Base-by-base conservation (phyloP, 23 tunicate genomes). In the Ascidia mentula region DNA sequence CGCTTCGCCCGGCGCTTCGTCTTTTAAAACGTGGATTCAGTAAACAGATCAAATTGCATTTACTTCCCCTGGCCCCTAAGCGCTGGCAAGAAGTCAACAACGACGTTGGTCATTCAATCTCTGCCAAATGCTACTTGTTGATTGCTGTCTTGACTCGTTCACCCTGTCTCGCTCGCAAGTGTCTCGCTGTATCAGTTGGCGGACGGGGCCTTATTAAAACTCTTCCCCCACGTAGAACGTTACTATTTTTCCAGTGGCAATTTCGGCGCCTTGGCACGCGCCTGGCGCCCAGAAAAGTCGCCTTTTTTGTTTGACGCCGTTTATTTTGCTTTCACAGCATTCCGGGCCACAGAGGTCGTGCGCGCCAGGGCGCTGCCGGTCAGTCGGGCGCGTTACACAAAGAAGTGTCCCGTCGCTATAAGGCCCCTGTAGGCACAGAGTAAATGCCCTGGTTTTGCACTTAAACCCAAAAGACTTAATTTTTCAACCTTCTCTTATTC, bases 1-100 rank as follows among this genome's bases (percentile, higher is more conserved):
- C 65, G 65, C 4, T 9, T 53, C 65, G 65, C 13, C 7, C 65
- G 28, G 28, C 1, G 28, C 24, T 28, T 20, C 65, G 13, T 26
- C 65, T 53, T 53, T 53, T 53, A 53, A 53, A 28, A 53, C 65
- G 65, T 53, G 65, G 65, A 53, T 53, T 53, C 65, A 9, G 65
- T 53, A 53, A 53, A 53, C 65, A 53, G 65, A 53, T 53, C 65
- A 28, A 28, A 53, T 53, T 53, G 65, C 65, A 53, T 26, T 53
- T 28, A 28, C 24, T 53, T 53, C 65, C 65, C 24, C 24, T 53
- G 28, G 13, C 65, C 65, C 65, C 65, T 53, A 1, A 53, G 65
- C 24, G 65, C 65, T 53, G 65, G 28, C 65, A 53, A 53, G 65
- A 20, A 28, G 28, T 53, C 24, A 26, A 53, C 22, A 20, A 53